A percentile compares a stretch with the other conserved stretches of the same genome.
phyloP scores from a whole-genome alignment of 2,797 vertebrate species.

The Falco columbarius region DNA sequence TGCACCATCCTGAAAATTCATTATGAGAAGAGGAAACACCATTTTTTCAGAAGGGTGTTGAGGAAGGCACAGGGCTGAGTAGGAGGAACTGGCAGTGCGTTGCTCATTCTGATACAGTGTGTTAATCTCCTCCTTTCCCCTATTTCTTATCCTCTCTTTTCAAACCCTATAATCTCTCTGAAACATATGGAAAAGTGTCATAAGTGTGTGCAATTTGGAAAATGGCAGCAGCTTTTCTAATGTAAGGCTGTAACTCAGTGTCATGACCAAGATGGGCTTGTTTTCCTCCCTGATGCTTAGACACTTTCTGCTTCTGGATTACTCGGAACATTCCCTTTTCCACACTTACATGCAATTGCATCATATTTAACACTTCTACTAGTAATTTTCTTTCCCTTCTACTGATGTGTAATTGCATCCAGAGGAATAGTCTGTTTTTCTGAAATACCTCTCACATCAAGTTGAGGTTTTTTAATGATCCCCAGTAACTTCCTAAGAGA shows the following conservation, averaged over 20 bases:
- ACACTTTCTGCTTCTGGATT: background rate
- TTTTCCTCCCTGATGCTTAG: background rate
- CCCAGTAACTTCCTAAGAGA: background rate
- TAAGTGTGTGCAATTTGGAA: background rate
- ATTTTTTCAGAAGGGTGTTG: background rate
- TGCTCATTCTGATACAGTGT: background rate
- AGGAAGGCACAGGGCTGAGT: background rate
- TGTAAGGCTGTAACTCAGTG: background rate
- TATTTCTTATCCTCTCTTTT: background rate
- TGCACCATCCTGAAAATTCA: background rate
- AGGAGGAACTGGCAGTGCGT: background rate
- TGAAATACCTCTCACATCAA: background rate
- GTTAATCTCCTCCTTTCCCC: background rate
- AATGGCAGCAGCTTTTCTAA: background rate
- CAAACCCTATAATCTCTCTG: background rate
- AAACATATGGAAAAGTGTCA: background rate
- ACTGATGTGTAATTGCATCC: background rate
- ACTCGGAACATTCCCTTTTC: background rate
- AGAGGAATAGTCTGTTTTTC: background rate
- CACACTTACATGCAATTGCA: background rate
- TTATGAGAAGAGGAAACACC: background rate
- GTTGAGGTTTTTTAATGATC: background rate
- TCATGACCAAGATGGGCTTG: background rate
- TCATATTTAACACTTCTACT: background rate
- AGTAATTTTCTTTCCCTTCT: conserved; percentile 1